These are phyloP conservation scores for Turritopsis rubra DNA, from an alignment of 30 jellyfish, hydroid and myxozoan species.

Conservation along the genomic window DNA sequence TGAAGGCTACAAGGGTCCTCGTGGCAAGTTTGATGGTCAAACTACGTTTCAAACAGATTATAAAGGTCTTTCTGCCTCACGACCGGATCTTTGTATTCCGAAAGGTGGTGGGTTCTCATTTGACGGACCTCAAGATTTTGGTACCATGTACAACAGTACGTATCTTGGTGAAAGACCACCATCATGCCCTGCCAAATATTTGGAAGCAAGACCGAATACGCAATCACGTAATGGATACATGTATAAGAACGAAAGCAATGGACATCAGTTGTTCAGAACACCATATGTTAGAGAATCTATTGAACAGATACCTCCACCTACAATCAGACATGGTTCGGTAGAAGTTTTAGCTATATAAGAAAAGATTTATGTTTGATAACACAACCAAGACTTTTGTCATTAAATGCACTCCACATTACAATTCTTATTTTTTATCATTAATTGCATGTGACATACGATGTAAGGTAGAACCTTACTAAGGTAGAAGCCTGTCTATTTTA, in stretches of 20 bases:
- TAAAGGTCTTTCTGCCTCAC: constrained; percentile 41
- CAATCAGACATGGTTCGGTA: constrained; percentile 3
- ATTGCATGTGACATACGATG: background rate
- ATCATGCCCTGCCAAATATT: constrained; percentile 84
- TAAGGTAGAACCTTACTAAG: background rate
- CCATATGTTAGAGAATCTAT: constrained; percentile 31
- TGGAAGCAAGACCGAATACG: constrained; percentile 28
- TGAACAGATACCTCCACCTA: constrained; percentile 7
- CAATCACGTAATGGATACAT: constrained; percentile 43
- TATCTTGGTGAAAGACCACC: constrained; percentile 51
- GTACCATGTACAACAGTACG: constrained; percentile 67
- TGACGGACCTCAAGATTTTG: constrained; percentile 68
- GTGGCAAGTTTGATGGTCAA: constrained; percentile 85
- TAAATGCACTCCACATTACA: background rate
- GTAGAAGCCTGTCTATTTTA: no score
- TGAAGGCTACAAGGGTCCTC: constrained; percentile 67
- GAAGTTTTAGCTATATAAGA: constrained; percentile 23
- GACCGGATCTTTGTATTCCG: constrained; percentile 80
- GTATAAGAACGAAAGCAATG: constrained; percentile 57
- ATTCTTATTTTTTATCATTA: no score
- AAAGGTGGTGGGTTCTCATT: constrained; percentile 53
- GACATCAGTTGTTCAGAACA: constrained; percentile 74
- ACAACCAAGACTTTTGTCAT: background rate
- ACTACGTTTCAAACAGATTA: constrained; percentile 73
- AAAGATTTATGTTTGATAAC: background rate